These are phyloP conservation scores for Coleophora deauratella DNA, from an alignment of 2,888 invertebrate species.

Conservation along the genomic window DNA sequence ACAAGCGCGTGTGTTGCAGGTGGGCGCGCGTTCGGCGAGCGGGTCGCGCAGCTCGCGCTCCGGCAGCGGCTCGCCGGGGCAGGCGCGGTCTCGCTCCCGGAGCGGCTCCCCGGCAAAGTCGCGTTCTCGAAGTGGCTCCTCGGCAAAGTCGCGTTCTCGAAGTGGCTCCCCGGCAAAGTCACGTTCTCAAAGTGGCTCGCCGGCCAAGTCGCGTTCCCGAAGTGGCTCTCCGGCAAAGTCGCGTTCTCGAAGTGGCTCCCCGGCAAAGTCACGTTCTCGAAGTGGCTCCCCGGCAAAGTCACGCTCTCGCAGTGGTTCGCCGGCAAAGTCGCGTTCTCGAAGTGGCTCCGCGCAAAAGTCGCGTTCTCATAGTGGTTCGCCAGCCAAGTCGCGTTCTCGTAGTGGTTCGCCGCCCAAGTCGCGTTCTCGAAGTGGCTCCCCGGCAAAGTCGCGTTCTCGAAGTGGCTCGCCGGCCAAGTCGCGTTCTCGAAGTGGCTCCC, in stretches of 20 bases:
- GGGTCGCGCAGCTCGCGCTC: neutral
- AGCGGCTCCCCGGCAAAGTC: conserved; percentile 33
- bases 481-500: conserved; percentile 11
- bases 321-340: neutral
- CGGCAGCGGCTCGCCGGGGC: conserved; percentile 19
- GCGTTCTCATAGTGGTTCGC: conserved; percentile 8
- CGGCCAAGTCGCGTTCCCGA: conserved; percentile 15
- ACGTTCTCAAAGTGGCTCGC: conserved; percentile 24
- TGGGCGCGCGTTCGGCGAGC: neutral
- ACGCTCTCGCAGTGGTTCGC: conserved; percentile 11
- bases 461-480: conserved; percentile 20
- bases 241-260: conserved; percentile 19
- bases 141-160: conserved; percentile 15
- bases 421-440: conserved; percentile 19
- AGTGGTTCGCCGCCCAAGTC: neutral
- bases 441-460: conserved; percentile 12
- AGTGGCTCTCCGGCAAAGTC: conserved; percentile 23
- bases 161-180: conserved; percentile 23
- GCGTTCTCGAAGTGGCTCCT: conserved; percentile 24
- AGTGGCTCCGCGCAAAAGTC: neutral
- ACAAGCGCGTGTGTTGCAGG: too few relatives aligned
- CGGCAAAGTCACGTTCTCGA: conserved; percentile 16
- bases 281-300: conserved; percentile 15
- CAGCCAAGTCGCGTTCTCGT: conserved; percentile 12
- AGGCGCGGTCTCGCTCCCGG: conserved; percentile 21